These are phyloP conservation scores for Thunnus thynnus DNA, from an alignment of 2,113 vertebrate species.

Conservation along the genomic window DNA sequence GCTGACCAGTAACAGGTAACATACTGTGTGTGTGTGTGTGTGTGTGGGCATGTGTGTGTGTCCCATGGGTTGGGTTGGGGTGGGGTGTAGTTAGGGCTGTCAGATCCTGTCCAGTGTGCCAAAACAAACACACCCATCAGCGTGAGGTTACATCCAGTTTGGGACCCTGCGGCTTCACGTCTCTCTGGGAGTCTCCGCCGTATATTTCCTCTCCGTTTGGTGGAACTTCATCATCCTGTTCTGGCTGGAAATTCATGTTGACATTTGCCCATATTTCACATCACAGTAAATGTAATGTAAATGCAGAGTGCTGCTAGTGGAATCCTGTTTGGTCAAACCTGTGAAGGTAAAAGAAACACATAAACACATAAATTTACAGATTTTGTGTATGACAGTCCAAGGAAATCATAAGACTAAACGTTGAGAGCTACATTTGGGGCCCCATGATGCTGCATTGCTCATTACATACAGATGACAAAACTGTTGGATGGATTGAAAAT, in stretches of 20 bases:
- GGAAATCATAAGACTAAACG: too few species aligned
- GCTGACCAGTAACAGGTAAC: slow-evolving; percentile 40
- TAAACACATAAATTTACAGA: too few species aligned
- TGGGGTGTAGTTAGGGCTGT: slow-evolving; percentile 32
- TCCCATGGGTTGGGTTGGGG: slow-evolving; percentile 27
- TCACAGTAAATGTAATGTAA: not conserved
- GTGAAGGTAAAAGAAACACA: too few species aligned
- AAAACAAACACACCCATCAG: slow-evolving; percentile 61
- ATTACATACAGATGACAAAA: too few species aligned
- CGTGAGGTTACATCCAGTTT: slow-evolving; percentile 23
- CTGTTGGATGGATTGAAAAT: too few species aligned
- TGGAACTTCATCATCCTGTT: slow-evolving; percentile 34
- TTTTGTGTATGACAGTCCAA: too few species aligned
- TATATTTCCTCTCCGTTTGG: slow-evolving; percentile 32
- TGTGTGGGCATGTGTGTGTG: slow-evolving; percentile 11
- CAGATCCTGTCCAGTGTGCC: slow-evolving; percentile 53
- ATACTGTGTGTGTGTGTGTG: not conserved
- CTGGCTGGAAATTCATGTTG: not conserved
- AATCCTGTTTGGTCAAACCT: too few species aligned
- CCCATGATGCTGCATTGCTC: too few species aligned
- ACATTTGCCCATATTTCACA: not conserved
- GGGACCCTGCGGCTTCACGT: slow-evolving; percentile 21
- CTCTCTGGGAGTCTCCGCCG: slow-evolving; percentile 27
- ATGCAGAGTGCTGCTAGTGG: not conserved
- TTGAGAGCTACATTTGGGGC: too few species aligned